phyloP scores from a whole-genome alignment of 2,888 invertebrate species.

The Halictus quadricinctus region DNA sequence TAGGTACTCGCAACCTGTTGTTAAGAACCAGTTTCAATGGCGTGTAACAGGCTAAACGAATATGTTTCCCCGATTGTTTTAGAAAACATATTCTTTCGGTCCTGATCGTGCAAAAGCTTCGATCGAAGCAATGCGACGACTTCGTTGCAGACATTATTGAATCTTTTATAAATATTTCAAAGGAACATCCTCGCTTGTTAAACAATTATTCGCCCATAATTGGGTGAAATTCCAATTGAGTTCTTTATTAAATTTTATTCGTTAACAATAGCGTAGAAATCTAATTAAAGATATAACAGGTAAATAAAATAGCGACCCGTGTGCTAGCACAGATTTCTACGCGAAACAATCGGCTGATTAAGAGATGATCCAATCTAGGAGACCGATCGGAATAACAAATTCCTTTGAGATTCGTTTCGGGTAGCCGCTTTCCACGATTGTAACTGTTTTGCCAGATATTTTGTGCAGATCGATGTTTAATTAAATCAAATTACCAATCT shows the following conservation, averaged over 20 bases:
- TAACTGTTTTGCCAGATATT: neutral
- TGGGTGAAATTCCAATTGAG: neutral
- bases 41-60: neutral
- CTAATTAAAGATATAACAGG: neutral
- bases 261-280: neutral
- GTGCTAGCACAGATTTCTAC: neutral
- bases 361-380: neutral
- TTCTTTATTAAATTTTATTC: neutral
- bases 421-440: neutral
- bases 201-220: neutral
- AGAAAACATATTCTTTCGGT: constrained; percentile 1
- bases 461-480: neutral
- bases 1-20: neutral
- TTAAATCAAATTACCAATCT: neutral
- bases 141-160: neutral
- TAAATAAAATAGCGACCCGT: neutral
- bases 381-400: neutral
- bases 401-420: neutral
- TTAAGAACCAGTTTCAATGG: neutral
- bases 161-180: neutral
- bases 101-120: neutral
- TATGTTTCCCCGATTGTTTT: neutral
- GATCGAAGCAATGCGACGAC: neutral
- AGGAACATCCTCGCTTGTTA: neutral
- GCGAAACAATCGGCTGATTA: neutral